phyloP scores from a whole-genome alignment of 1,140 invertebrate species.

The Bombus fervidus region DNA sequence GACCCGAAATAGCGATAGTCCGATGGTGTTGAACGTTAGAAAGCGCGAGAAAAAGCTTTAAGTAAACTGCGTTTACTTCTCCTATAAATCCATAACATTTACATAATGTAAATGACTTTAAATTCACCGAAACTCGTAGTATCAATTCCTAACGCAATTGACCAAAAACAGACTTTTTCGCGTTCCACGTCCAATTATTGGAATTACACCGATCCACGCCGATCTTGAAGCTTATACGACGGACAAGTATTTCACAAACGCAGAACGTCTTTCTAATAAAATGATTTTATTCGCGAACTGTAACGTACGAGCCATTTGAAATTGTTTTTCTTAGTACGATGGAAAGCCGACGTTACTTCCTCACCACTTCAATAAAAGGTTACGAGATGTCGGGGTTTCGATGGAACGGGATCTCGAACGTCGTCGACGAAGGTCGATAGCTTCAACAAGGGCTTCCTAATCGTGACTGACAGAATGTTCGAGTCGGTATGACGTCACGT shows the following conservation, averaged over 20 bases:
- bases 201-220: not conserved
- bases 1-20: too few relatives aligned
- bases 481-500: slow-evolving; percentile 52
- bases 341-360: not conserved
- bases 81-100: too few relatives aligned
- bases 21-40: too few relatives aligned
- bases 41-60: too few relatives aligned
- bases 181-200: not conserved
- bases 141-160: not conserved
- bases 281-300: not conserved
- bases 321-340: not conserved
- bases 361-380: slow-evolving; percentile 10
- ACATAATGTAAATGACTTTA: too few relatives aligned
- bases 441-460: slow-evolving; percentile 49
- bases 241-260: not conserved
- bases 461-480: slow-evolving; percentile 55
- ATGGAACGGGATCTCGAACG: not conserved
- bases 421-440: slow-evolving; percentile 32
- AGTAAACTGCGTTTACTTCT: too few relatives aligned
- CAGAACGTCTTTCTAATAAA: not conserved
- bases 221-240: not conserved
- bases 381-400: slow-evolving; percentile 8
- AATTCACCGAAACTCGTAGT: too few relatives aligned
- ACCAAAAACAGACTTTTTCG: not conserved
- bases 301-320: not conserved